phyloP scores from a whole-genome alignment of 2,113 vertebrate genomes.

The Alexandromys fortis region DNA sequence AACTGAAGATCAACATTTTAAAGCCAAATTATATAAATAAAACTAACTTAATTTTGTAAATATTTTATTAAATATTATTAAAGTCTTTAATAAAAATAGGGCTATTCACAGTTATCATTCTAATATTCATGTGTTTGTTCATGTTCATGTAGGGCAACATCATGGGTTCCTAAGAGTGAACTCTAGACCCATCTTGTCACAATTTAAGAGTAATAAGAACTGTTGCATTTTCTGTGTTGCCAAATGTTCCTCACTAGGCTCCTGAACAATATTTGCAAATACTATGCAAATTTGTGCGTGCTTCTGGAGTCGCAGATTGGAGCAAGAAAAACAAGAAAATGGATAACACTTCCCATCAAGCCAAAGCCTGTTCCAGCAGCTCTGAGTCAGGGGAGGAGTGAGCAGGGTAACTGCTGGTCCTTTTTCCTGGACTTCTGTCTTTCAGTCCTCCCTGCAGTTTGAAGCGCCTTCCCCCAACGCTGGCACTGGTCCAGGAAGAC shows the following conservation, averaged over 20 bases:
- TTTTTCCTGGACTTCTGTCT: not conserved
- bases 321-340: not conserved
- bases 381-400: not conserved
- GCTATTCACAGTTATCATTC: not conserved
- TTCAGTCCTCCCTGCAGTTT: not conserved
- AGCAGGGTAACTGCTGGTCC: not conserved
- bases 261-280: constrained; percentile 22
- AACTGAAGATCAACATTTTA: not conserved
- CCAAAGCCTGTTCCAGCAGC: not conserved
- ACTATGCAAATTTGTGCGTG: not conserved
- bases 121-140: not conserved
- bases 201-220: not conserved
- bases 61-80: not conserved
- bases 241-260: not conserved
- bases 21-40: not conserved
- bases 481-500: not conserved
- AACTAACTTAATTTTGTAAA: not conserved
- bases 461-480: not conserved
- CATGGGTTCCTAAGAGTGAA: not conserved
- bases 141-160: not conserved
- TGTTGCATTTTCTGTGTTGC: not conserved
- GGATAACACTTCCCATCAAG: not conserved
- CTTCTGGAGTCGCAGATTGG: not conserved
- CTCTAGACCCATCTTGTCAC: not conserved
- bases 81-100: not conserved